phyloP scores from a whole-genome alignment of 2,888 invertebrate genomes.

The Limnephilus auricula region DNA sequence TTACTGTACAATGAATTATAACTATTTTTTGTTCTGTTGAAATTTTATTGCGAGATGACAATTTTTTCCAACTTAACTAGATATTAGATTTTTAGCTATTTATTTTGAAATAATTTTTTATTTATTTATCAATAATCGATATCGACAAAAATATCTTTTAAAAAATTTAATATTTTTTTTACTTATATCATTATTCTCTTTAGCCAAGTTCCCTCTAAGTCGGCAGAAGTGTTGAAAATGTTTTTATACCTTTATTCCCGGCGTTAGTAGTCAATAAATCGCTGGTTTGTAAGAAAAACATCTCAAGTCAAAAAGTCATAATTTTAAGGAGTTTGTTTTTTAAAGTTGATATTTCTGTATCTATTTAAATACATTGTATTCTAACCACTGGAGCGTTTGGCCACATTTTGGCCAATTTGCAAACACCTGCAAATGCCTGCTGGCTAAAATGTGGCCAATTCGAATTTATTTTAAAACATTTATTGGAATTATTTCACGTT shows the following conservation, averaged over 20 bases:
- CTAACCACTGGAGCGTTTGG: too few species aligned
- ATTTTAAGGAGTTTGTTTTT: too few species aligned
- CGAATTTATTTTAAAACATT: too few species aligned
- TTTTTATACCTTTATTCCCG: too few species aligned
- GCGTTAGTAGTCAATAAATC: background rate
- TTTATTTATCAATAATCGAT: background rate
- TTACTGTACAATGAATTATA: background rate
- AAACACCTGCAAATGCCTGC: too few species aligned
- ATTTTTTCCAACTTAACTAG: background rate
- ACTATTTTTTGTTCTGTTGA: background rate
- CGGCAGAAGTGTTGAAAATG: too few species aligned
- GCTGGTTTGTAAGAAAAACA: background rate
- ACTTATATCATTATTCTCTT: background rate
- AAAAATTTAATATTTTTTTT: background rate
- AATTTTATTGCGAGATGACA: background rate
- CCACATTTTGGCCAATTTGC: too few species aligned
- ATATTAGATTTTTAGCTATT: background rate
- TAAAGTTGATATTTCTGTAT: too few species aligned
- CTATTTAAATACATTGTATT: too few species aligned
- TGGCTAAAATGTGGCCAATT: too few species aligned
- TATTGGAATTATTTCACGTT: too few species aligned
- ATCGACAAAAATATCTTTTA: background rate
- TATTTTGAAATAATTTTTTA: background rate
- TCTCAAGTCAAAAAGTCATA: background rate
- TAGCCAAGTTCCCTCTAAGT: background rate